These are phyloP conservation scores for Balaeniceps rex DNA, from an alignment of 2,113 vertebrate genomes.

Conservation along the genomic window DNA sequence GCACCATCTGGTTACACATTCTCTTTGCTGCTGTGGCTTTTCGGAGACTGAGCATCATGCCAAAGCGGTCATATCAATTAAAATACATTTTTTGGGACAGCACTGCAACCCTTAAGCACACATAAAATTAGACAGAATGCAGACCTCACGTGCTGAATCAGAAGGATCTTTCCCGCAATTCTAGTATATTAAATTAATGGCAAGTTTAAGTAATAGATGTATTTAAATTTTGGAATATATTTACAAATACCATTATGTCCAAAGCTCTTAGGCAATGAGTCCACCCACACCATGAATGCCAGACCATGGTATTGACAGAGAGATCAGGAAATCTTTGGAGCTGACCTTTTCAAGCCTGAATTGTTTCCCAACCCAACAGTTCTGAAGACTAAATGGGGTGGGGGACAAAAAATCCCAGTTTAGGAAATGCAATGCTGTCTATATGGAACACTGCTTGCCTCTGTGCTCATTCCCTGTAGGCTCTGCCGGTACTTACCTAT, in stretches of 20 bases:
- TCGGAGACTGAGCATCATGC: conserved; percentile 38
- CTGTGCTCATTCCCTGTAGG: background rate
- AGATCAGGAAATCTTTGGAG: background rate
- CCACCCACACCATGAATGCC: background rate
- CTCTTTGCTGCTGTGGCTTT: conserved; percentile 56
- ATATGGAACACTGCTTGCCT: background rate
- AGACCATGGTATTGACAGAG: background rate
- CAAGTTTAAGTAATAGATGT: conserved; percentile 15
- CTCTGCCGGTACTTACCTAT: background rate
- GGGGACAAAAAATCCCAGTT: background rate
- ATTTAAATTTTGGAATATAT: conserved; percentile 10
- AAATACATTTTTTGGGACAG: background rate
- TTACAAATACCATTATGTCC: background rate
- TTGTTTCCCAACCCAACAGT: background rate
- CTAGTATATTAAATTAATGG: background rate
- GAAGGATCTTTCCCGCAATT: background rate
- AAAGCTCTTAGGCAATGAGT: background rate
- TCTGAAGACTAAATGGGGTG: background rate
- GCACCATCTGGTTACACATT: conserved; percentile 54
- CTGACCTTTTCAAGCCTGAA: background rate
- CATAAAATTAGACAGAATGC: background rate
- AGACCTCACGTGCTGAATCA: background rate
- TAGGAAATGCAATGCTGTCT: background rate
- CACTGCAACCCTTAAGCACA: background rate
- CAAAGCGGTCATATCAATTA: conserved; percentile 35